Base-by-base conservation (phyloP, 2,113 vertebrate genomes). In the Phylloscopus trochiloides region DNA sequence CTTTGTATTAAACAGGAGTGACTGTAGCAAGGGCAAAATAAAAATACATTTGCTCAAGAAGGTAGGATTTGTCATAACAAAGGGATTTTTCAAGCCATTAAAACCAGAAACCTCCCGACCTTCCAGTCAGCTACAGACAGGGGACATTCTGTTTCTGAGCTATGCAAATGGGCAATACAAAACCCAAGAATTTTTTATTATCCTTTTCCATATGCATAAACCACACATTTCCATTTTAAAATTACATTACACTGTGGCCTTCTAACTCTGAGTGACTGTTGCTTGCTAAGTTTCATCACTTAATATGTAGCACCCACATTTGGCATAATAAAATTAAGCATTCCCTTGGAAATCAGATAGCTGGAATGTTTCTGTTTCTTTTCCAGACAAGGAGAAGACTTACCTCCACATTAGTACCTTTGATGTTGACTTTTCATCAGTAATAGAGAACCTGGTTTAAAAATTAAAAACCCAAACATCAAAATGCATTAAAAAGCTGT, bases 381-480 rank as follows among this genome's bases (percentile, higher is more conserved):
- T 96, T 93, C 91, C 4, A 96, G 96, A 96, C 92, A 96, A 94
- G 81, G 63, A 95, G 79, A 91, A 89, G 92, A 92, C 90, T 88
- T 90, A 75, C 54, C 92, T 97, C 94, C 91, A 94, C 90, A 96
- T 95, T 94, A 88, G 9, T 14, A 89, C 75, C 97, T 97, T 97
- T 97, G 97, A 97, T 96, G 96, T 94, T 95, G 93, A 86, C 78
- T 97, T 94, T 88, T 95, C 92, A 96, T 91, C 91, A 78, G 91
- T 95, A 89, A 93, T 62, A 96, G 59, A 95, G 93, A 96, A 50
- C 26, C n/a, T 55, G 72, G 52, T 97, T 97, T 96, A 93, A 96
- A 97, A 97, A 97, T 97, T 97, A 94, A 97, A 97, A 96, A 66
- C 75, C 71, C 88, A 90, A 96, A 93, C 95, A 96, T 96, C 94